Evolutionary conservation across 2,797 vertebrate genomes (phyloP).

Genomic region (Acanthornis magna): DNA sequence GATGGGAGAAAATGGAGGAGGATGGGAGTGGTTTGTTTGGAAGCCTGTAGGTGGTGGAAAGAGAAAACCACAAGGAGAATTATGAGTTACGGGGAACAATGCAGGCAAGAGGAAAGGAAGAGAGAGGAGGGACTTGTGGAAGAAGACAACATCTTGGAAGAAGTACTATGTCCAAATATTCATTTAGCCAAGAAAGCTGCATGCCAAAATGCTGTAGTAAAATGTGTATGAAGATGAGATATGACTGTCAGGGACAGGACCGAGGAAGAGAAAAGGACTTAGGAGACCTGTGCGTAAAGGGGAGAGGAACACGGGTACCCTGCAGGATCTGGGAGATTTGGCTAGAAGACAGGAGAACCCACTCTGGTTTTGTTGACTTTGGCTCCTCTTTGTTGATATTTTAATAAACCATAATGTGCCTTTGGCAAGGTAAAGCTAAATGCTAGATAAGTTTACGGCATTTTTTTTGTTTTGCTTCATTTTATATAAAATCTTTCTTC

Average conservation of each 20-base stretch:
- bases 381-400: conserved; percentile 48
- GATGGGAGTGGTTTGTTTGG: neutral
- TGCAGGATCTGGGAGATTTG: neutral
- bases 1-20: neutral
- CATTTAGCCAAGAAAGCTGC: neutral
- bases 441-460: conserved; percentile 41
- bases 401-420: conserved; percentile 64
- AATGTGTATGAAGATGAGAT: neutral
- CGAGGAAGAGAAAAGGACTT: neutral
- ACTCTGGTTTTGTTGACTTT: conserved; percentile 52
- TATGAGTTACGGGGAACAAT: neutral
- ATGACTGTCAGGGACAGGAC: neutral
- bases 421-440: conserved; percentile 56
- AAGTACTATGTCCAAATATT: neutral
- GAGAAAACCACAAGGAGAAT: neutral
- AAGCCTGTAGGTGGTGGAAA: neutral
- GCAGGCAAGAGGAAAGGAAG: neutral
- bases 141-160: neutral
- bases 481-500: conserved; percentile 56
- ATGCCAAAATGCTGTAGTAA: neutral
- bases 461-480: conserved; percentile 53
- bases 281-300: neutral
- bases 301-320: neutral
- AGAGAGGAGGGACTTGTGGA: neutral
- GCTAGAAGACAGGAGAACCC: neutral